A percentile compares a stretch with the other conserved stretches of the same genome.
Evolutionary conservation across 2,113 vertebrate genomes (phyloP).

Genomic region (Podarcis muralis): DNA sequence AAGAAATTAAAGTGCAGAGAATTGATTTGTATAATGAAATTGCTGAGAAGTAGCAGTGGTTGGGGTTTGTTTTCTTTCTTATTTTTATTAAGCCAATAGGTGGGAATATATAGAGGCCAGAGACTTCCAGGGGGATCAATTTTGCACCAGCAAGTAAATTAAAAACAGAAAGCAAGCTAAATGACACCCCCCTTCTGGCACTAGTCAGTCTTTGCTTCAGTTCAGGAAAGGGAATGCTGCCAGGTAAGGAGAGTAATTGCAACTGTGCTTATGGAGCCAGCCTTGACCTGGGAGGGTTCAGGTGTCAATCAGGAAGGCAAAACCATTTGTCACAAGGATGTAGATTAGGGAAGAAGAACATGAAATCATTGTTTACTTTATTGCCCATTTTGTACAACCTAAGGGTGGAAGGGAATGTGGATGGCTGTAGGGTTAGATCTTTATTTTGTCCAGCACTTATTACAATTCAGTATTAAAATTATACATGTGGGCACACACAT

Average conservation of each 20-base stretch:
- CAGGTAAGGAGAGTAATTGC: background rate
- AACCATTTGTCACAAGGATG: background rate
- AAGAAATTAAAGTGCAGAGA: constrained; percentile 19
- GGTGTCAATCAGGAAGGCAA: background rate
- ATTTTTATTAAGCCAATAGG: constrained; percentile 31
- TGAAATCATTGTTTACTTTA: background rate
- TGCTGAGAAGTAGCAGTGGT: constrained; percentile 16
- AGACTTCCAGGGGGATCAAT: constrained; percentile 33
- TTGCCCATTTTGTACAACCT: background rate
- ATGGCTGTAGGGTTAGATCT: background rate
- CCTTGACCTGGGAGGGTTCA: background rate
- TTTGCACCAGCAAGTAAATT: constrained; percentile 26
- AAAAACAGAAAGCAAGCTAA: constrained; percentile 27
- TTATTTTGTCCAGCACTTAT: background rate
- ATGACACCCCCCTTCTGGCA: background rate
- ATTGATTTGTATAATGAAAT: constrained; percentile 35
- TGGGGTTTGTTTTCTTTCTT: background rate
- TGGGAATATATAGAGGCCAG: constrained; percentile 20
- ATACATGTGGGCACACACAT: background rate
- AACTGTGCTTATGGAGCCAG: background rate
- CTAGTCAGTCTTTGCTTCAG: accelerated
- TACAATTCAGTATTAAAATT: background rate
- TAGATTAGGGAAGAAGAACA: background rate
- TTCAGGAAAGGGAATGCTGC: background rate
- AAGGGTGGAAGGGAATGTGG: background rate